Conservation (phyloP, 2,797 vertebrate species). For the Neosilurus mollespiculum region DNA sequence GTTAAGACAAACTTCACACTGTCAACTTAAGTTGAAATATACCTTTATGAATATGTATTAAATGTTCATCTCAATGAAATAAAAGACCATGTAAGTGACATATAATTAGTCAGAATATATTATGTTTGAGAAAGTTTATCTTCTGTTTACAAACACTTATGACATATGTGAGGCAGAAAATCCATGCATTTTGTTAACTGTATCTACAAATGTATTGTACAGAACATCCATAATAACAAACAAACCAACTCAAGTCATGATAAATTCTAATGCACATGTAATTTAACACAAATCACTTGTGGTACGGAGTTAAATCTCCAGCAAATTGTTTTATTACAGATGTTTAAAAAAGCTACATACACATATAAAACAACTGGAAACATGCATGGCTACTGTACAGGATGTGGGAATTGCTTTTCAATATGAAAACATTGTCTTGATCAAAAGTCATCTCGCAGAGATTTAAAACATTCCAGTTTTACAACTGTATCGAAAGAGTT, state of each 20-base stretch:
- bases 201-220: slow-evolving; percentile 23
- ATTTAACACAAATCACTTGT: slow-evolving; percentile 16
- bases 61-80: neutral
- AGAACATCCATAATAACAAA: slow-evolving; percentile 23
- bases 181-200: neutral
- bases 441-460: slow-evolving; percentile 58
- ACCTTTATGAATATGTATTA: neutral
- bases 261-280: slow-evolving; percentile 1
- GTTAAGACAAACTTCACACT: neutral
- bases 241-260: slow-evolving; percentile 23
- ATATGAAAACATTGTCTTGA: slow-evolving; percentile 84
- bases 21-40: neutral
- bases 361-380: slow-evolving; percentile 77
- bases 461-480: slow-evolving; percentile 51
- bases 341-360: slow-evolving; percentile 75
- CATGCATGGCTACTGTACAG: slow-evolving; percentile 81
- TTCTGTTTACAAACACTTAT: slow-evolving; percentile 7
- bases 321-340: slow-evolving; percentile 74
- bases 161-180: slow-evolving; percentile 7
- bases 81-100: neutral
- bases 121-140: neutral
- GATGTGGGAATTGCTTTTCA: slow-evolving; percentile 88
- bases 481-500: slow-evolving; percentile 52
- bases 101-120: neutral
- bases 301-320: slow-evolving; percentile 46